Evolutionary conservation across 2,888 invertebrate genomes (phyloP).

Genomic region (Stenolophus ochropezus): DNA sequence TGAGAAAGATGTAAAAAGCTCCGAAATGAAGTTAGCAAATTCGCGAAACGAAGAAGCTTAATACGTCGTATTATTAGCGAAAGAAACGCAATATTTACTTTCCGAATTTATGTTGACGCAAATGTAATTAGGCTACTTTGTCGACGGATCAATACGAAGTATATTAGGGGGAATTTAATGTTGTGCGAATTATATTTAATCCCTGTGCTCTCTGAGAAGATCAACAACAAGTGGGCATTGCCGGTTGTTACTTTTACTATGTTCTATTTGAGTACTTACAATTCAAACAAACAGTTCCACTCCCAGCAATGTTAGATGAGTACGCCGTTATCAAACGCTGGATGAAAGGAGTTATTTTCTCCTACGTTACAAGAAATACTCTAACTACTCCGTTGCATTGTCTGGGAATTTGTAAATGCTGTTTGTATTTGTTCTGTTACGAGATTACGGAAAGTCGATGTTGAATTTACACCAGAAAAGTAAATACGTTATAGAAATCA

Average conservation of each 20-base stretch:
- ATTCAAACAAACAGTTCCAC: constrained; percentile 40
- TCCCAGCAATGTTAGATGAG: background rate
- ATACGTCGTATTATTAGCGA: background rate
- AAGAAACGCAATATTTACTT: background rate
- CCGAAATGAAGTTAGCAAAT: background rate
- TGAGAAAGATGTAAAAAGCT: background rate
- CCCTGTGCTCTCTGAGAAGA: background rate
- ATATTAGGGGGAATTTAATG: constrained; percentile 10
- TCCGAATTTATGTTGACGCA: constrained; percentile 10
- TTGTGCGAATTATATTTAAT: constrained; percentile 35
- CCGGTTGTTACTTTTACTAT: background rate
- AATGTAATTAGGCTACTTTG: constrained; percentile 18
- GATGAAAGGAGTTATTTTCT: background rate
- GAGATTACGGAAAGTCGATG: background rate
- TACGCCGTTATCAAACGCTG: background rate
- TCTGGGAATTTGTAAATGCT: background rate
- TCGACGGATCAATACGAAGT: constrained; percentile 17
- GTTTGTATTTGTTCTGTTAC: background rate
- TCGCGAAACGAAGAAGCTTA: background rate
- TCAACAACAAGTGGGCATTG: constrained; percentile 35
- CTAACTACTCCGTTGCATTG: background rate
- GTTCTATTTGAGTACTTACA: constrained; percentile 46
- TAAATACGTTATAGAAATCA: background rate
- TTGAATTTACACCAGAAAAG: background rate
- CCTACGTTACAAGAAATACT: background rate